Conservation (phyloP, 2,113 vertebrate species). For the Scolopax mira region DNA sequence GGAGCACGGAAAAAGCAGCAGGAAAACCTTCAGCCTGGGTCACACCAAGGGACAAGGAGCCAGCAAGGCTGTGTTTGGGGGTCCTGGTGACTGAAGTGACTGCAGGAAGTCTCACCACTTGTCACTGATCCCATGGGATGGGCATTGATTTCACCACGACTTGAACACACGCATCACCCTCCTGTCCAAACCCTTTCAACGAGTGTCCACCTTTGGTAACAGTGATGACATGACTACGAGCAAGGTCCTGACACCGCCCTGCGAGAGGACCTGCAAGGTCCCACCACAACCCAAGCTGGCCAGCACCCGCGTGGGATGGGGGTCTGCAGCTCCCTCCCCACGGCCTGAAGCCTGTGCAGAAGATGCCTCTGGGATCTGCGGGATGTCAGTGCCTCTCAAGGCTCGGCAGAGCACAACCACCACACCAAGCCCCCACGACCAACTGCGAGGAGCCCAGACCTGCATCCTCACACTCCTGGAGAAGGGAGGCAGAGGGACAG, state of each 20-base stretch:
- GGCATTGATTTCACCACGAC: neutral
- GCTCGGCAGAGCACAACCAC: neutral
- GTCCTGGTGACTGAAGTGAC: neutral
- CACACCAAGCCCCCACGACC: too few relatives aligned
- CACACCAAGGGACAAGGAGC: neutral
- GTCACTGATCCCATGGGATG: neutral
- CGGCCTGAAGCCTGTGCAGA: neutral
- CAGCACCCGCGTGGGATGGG: fast-evolving
- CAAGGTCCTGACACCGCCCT: neutral
- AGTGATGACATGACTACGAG: neutral
- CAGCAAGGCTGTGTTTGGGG: neutral
- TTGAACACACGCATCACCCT: neutral
- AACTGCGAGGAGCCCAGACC: neutral
- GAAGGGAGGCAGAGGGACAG: neutral
- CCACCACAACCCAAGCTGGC: neutral
- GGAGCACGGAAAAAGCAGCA: neutral
- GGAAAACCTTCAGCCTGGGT: neutral
- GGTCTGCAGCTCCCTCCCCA: neutral
- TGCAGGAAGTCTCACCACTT: neutral
- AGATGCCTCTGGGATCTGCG: neutral
- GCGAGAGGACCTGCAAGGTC: fast-evolving
- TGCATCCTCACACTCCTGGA: neutral
- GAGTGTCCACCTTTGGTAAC: neutral
- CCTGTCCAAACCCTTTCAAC: neutral
- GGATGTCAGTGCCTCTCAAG: neutral